Percentiles rank a stretch among this genome's conserved stretches.
Evolutionary conservation across 2,797 vertebrate species (phyloP).

Genomic region (Aselliscus stoliczkanus): DNA sequence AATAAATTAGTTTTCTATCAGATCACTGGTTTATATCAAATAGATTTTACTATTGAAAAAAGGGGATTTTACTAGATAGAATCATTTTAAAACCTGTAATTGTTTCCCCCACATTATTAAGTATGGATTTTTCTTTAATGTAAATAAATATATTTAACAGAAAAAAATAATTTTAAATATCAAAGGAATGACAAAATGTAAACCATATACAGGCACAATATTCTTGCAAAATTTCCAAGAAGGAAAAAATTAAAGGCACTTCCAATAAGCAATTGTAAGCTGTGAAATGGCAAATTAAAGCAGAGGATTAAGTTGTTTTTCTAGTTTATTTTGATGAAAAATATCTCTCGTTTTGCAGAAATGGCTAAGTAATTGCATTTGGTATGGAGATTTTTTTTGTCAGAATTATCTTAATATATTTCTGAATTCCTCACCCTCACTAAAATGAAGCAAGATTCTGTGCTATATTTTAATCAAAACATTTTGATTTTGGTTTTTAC

Average conservation of each 20-base stretch:
- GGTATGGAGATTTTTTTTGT: neutral
- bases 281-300: constrained; percentile 33
- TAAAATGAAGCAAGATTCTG: neutral
- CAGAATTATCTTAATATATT: constrained; percentile 9
- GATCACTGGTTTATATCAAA: constrained; percentile 60
- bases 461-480: neutral
- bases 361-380: constrained; percentile 33
- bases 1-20: constrained; percentile 71
- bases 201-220: neutral
- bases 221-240: neutral
- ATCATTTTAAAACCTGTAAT: neutral
- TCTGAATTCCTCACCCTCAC: neutral
- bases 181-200: neutral
- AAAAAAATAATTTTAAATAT: constrained; percentile 9
- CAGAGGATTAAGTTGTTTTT: constrained; percentile 18
- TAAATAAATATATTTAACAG: neutral
- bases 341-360: constrained; percentile 1
- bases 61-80: neutral
- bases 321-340: neutral
- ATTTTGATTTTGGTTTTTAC: neutral
- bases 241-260: neutral
- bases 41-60: constrained; percentile 45
- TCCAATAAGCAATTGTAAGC: neutral
- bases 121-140: neutral
- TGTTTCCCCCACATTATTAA: neutral